These are phyloP conservation scores for Drosophila helvetica DNA, from an alignment of 2,888 invertebrate genomes.

Conservation along the genomic window DNA sequence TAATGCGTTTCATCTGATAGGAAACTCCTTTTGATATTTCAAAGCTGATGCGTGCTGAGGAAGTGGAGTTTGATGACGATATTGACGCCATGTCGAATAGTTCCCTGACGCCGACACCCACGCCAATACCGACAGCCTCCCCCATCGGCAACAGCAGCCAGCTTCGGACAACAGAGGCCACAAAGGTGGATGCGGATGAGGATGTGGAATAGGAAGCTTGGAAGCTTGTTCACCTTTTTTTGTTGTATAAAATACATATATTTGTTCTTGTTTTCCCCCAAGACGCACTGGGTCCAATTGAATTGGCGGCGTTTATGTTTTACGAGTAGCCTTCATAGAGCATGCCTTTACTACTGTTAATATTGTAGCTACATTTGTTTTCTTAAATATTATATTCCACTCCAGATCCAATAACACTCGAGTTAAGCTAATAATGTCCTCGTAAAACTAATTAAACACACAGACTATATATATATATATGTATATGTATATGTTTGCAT, in stretches of 20 bases:
- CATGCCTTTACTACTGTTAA: slow-evolving; percentile 47
- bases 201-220: slow-evolving; percentile 35
- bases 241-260: slow-evolving; percentile 45
- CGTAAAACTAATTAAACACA: slow-evolving; percentile 54
- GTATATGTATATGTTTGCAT: slow-evolving; percentile 49
- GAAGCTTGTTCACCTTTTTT: slow-evolving; percentile 38
- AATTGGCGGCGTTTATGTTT: slow-evolving; percentile 64
- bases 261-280: slow-evolving; percentile 44
- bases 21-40: slow-evolving; percentile 83
- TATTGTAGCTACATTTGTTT: slow-evolving; percentile 37
- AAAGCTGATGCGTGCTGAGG: slow-evolving; percentile 75
- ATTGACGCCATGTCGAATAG: slow-evolving; percentile 74
- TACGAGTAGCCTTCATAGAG: slow-evolving; percentile 47
- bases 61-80: slow-evolving; percentile 75
- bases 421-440: slow-evolving; percentile 51
- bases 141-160: slow-evolving; percentile 16
- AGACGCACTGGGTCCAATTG: slow-evolving; percentile 61
- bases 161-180: slow-evolving; percentile 30
- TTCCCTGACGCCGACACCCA: slow-evolving; percentile 76
- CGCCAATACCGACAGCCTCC: slow-evolving; percentile 57
- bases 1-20: slow-evolving; percentile 44
- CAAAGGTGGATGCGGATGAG: slow-evolving; percentile 19
- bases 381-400: slow-evolving; percentile 60
- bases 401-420: slow-evolving; percentile 61
- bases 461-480: slow-evolving; percentile 55